These are phyloP conservation scores for Sternotherus odoratus DNA, from an alignment of 2,797 vertebrate species.

Conservation along the genomic window DNA sequence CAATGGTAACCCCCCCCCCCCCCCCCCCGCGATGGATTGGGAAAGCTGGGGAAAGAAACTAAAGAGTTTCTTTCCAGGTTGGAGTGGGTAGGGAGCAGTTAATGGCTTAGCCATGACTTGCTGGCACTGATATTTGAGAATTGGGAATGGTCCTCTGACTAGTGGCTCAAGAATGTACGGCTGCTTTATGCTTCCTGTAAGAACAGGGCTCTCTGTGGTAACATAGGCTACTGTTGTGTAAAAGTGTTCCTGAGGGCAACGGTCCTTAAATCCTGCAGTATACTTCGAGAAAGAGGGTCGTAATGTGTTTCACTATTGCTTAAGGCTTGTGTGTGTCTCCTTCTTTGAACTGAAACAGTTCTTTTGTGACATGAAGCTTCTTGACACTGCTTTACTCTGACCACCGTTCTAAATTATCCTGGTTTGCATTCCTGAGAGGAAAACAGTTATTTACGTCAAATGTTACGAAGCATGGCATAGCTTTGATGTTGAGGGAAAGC, in stretches of 20 bases:
- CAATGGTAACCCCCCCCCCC: neutral
- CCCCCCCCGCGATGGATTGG: neutral
- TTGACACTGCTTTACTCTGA: neutral
- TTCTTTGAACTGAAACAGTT: conserved; percentile 45
- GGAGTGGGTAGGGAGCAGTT: neutral
- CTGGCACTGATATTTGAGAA: neutral
- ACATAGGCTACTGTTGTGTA: neutral
- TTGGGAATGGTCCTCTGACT: neutral
- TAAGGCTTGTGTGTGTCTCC: neutral
- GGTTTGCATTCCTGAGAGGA: neutral
- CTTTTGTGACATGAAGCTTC: neutral
- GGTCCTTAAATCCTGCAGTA: neutral
- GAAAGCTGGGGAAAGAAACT: neutral
- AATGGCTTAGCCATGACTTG: neutral
- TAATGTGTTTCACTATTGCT: neutral
- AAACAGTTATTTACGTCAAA: conserved; percentile 3
- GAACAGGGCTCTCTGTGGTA: neutral
- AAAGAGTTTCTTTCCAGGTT: neutral
- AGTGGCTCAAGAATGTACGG: rapidly evolving
- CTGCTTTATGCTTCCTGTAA: neutral
- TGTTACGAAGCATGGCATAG: neutral
- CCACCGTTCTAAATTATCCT: neutral
- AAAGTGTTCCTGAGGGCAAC: neutral
- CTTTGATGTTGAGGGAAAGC: neutral
- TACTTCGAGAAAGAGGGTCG: neutral